A percentile compares a stretch with the other conserved stretches of the same genome.
Conservation (phyloP, 2,888 invertebrate genomes). For the Herminia tarsipennalis region DNA sequence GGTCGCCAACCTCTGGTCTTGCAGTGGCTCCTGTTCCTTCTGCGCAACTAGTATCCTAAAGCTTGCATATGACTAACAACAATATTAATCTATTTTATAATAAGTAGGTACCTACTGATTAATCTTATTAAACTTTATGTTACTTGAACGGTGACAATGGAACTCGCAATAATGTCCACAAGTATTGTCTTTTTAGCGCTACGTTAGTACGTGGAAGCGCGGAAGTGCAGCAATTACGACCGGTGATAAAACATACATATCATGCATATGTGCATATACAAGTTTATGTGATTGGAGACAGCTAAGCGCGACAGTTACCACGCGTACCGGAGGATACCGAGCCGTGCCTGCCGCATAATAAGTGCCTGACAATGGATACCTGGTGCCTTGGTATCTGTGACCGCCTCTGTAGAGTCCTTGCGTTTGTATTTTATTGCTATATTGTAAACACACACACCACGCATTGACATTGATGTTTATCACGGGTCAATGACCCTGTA, state of each 20-base stretch:
- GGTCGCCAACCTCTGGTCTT: no score
- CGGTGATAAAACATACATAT: conserved; percentile 8
- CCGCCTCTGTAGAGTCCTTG: no score
- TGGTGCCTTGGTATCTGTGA: no score
- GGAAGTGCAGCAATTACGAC: conserved; percentile 35
- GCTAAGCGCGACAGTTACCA: neutral
- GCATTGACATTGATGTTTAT: neutral
- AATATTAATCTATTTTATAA: no score
- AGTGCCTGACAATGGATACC: conserved; percentile 1
- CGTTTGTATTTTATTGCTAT: no score
- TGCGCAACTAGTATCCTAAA: no score
- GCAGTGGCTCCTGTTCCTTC: no score
- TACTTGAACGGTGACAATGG: no score
- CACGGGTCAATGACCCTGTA: neutral
- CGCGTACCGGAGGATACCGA: neutral
- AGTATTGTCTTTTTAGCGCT: conserved; percentile 17
- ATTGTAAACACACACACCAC: no score
- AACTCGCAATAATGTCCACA: neutral
- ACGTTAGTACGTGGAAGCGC: conserved; percentile 9
- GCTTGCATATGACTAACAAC: no score
- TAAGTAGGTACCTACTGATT: no score
- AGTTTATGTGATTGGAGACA: neutral
- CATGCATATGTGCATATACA: neutral
- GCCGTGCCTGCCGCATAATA: conserved; percentile 18
- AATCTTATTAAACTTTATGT: no score